Base-by-base conservation (phyloP, 92 coral and sea anemone species). In the Desmophyllum pertusum region DNA sequence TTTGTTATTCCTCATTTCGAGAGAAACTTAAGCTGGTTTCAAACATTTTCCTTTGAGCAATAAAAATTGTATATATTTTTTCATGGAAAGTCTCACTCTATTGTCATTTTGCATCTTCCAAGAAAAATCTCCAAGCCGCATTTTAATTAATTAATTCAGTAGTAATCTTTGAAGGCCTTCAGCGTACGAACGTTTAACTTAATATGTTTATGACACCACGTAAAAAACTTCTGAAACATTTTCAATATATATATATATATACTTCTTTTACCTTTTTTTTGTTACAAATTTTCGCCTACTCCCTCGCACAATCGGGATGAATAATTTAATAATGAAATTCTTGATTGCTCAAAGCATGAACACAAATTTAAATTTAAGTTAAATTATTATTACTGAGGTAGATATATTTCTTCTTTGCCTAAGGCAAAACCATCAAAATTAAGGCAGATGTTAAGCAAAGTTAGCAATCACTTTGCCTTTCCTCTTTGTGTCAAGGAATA, bases 241-340 rank as follows among this genome's bases (percentile, higher is more conserved):
- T 37, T 59, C 4, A 39, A 23, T 48, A 59, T 59, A 57, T 23
- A n/a, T 57, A 29, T 29, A 59, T 6, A 18, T 38, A 50, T 50
- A 50, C 55, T 50, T 50, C 55, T 50, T 10, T 50, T 21, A n/a
- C n/a, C n/a, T n/a, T n/a, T n/a, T n/a, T n/a, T 50, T 50, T 50
- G 0, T 40, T 23, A 6, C 30, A 7, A 57, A 23, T 59, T 77
- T 57, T 31, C 70, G 48, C 69, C 70, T 30, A 70, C 27, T 0
- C 37, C 70, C 48, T 59, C n/a, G 70, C 38, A 59, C 70, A 77
- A 61, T 15, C 38, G 27, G 51, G 15, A 5, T 39, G 13, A 51
- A 50, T 75, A 50, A 75, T 75, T 75, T 75, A 75, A 72, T 23
- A 43, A 25, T n/a, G 25, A 43, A 55, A 55, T n/a, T n/a, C n/a